These are phyloP conservation scores for Hydriomena furcata DNA, from an alignment of 2,888 invertebrate genomes.

Conservation along the genomic window DNA sequence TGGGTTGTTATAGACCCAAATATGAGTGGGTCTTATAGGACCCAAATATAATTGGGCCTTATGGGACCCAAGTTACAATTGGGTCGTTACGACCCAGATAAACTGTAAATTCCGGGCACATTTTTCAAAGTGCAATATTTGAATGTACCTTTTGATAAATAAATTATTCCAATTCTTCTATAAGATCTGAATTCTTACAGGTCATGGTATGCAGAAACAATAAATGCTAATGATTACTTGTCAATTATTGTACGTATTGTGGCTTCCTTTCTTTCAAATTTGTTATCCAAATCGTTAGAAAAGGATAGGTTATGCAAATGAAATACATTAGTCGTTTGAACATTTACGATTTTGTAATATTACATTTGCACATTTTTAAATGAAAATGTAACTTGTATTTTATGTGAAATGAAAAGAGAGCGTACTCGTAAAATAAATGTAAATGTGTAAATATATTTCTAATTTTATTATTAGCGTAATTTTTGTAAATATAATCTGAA, in stretches of 20 bases:
- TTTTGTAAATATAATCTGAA: slow-evolving; percentile 72
- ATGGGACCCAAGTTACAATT: not conserved
- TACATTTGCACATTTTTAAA: slow-evolving; percentile 24
- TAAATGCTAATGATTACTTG: not conserved
- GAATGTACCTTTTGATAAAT: slow-evolving; percentile 39
- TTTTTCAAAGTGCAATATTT: slow-evolving; percentile 56
- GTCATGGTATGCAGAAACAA: slow-evolving; percentile 14
- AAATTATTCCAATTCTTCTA: slow-evolving; percentile 34
- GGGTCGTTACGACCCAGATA: slow-evolving; percentile 19
- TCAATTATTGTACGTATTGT: slow-evolving; percentile 23
- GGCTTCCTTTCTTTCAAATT: slow-evolving; percentile 40
- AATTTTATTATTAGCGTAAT: slow-evolving; percentile 53
- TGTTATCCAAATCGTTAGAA: slow-evolving; percentile 40
- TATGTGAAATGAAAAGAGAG: slow-evolving; percentile 39
- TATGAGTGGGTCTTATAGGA: slow-evolving; percentile 2
- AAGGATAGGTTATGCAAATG: slow-evolving; percentile 36
- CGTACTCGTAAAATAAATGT: slow-evolving; percentile 59
- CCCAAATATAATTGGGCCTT: slow-evolving; percentile 6
- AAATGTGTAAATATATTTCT: slow-evolving; percentile 67
- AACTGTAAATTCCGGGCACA: slow-evolving; percentile 38
- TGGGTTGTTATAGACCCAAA: slow-evolving; percentile 15
- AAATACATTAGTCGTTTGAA: slow-evolving; percentile 39
- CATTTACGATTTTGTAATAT: slow-evolving; percentile 28
- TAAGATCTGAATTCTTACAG: slow-evolving; percentile 53
- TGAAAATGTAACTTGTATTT: slow-evolving; percentile 36